Evolutionary conservation across 2,113 vertebrate genomes (phyloP).

Genomic region (Oryzias celebensis): DNA sequence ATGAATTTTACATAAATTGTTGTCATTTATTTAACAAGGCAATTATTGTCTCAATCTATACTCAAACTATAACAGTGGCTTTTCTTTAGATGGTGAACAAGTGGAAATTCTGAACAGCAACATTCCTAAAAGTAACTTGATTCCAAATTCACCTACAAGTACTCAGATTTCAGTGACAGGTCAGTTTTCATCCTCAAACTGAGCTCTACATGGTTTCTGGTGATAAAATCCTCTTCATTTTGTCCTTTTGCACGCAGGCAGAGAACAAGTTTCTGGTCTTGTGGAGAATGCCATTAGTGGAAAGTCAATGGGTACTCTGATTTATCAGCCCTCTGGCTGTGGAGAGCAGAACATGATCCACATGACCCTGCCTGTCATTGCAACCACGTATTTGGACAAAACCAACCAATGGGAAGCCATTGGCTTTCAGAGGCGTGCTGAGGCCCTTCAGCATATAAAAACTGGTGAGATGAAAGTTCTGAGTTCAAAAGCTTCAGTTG

Average conservation of each 20-base stretch:
- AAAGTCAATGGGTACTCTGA: slow-evolving; percentile 30
- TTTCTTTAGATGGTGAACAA: slow-evolving; percentile 52
- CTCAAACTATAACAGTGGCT: background rate
- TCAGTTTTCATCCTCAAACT: slow-evolving; percentile 17
- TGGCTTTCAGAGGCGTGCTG: slow-evolving; percentile 40
- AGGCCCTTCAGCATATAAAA: slow-evolving; percentile 60
- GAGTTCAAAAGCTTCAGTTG: no score
- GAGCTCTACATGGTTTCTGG: background rate
- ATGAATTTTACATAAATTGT: no score
- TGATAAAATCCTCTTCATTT: background rate
- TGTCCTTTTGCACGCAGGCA: slow-evolving; percentile 22
- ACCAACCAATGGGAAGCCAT: slow-evolving; percentile 72
- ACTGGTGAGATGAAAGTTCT: slow-evolving; percentile 49
- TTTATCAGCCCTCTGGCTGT: slow-evolving; percentile 62
- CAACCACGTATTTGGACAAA: slow-evolving; percentile 71
- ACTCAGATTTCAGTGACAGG: slow-evolving; percentile 76
- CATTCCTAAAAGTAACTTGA: slow-evolving; percentile 34
- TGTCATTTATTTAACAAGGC: background rate
- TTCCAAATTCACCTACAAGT: slow-evolving; percentile 58
- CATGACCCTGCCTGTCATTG: slow-evolving; percentile 66
- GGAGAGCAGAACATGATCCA: slow-evolving; percentile 77
- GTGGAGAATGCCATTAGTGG: slow-evolving; percentile 66
- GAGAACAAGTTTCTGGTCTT: slow-evolving; percentile 10
- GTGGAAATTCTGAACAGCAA: slow-evolving; percentile 36
- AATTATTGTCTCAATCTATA: no score